Evolutionary conservation across 2,888 invertebrate genomes (phyloP).

Genomic region (Biston betularia): DNA sequence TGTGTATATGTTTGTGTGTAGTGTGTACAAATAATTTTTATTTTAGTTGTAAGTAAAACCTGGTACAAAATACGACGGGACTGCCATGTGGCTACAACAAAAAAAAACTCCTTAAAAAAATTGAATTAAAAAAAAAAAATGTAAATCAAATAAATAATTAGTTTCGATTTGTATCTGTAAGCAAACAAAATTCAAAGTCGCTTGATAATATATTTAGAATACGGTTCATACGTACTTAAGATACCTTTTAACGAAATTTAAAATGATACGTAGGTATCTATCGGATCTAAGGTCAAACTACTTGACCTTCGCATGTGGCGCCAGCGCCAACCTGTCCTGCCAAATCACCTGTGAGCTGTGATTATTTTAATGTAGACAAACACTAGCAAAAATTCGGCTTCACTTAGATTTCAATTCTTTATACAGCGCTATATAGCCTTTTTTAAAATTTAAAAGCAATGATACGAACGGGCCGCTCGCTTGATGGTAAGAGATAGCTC

Average conservation of each 20-base stretch:
- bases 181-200: not conserved
- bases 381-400: not conserved
- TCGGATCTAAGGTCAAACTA: conserved; percentile 9
- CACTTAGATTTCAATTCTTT: not conserved
- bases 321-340: conserved; percentile 26
- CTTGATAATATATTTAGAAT: not conserved
- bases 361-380: not conserved
- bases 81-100: too few species aligned
- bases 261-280: not conserved
- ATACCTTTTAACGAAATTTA: not conserved
- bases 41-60: too few species aligned
- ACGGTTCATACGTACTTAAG: not conserved
- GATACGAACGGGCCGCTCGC: too few species aligned
- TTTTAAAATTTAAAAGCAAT: too few species aligned
- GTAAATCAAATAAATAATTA: too few species aligned
- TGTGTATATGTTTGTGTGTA: too few species aligned
- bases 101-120: too few species aligned
- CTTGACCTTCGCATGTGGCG: conserved; percentile 22
- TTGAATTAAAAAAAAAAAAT: too few species aligned
- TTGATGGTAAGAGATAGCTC: too few species aligned
- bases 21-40: too few species aligned
- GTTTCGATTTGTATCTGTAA: not conserved
- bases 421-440: not conserved
- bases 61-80: too few species aligned
- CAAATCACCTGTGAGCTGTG: conserved; percentile 20